A percentile compares a stretch with the other conserved stretches of the same genome.
Conservation (phyloP, 2,797 vertebrate genomes). For the Cheirogaleus major region DNA sequence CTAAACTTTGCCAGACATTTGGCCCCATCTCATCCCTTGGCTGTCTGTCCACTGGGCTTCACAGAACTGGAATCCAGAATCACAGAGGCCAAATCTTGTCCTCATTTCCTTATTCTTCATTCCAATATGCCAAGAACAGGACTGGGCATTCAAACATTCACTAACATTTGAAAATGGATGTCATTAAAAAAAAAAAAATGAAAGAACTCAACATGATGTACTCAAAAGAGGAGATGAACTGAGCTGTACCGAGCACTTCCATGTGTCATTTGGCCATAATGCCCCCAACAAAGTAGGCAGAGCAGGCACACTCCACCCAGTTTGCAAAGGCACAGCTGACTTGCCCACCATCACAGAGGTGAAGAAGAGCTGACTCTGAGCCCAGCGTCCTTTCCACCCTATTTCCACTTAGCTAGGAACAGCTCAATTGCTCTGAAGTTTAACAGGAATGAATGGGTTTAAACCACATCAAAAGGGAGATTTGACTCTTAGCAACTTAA, state of each 20-base stretch:
- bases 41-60: conserved; percentile 33
- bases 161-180: conserved; percentile 31
- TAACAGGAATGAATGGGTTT: neutral
- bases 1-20: conserved; percentile 46
- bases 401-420: neutral
- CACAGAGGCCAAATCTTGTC: conserved; percentile 43
- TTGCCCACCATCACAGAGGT: neutral
- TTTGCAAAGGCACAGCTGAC: neutral
- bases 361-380: neutral
- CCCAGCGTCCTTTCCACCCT: neutral
- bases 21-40: conserved; percentile 41
- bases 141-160: conserved; percentile 46
- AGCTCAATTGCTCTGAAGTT: neutral
- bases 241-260: neutral
- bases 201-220: neutral
- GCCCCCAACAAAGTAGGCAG: neutral
- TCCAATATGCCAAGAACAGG: conserved; percentile 51
- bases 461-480: neutral
- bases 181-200: neutral
- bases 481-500: neutral
- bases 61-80: conserved; percentile 45
- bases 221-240: neutral
- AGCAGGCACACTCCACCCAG: neutral
- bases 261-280: neutral
- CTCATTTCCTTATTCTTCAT: conserved; percentile 63